phyloP scores from a whole-genome alignment of 1,140 invertebrate species.

The Colletes gigas region DNA sequence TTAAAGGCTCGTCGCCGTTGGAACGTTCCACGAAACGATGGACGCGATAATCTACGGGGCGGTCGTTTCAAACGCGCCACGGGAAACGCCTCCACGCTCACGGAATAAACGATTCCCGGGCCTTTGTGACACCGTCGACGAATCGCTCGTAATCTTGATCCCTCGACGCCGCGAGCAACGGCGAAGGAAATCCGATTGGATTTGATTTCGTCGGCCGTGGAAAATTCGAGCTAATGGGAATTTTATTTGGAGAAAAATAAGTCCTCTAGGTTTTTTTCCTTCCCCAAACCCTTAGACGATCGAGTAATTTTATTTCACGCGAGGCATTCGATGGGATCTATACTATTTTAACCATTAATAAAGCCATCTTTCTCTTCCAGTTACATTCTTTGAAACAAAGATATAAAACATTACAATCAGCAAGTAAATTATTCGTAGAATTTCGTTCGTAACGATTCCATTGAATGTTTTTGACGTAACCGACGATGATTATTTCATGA shows the following conservation, averaged over 20 bases:
- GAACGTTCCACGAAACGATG: neutral
- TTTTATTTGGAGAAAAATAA: neutral
- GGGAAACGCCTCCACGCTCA: slow-evolving; percentile 9
- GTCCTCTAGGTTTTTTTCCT: too few species aligned
- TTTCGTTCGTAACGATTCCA: too few species aligned
- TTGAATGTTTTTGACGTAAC: too few species aligned
- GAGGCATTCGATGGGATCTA: too few species aligned
- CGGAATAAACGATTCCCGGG: neutral
- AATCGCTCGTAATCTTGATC: slow-evolving; percentile 2
- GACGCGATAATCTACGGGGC: neutral
- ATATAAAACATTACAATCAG: too few species aligned
- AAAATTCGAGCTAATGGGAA: neutral
- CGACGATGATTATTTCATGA: too few species aligned
- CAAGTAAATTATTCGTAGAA: too few species aligned
- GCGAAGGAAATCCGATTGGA: slow-evolving; percentile 9
- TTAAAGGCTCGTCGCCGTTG: slow-evolving; percentile 15
- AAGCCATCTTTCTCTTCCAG: too few species aligned
- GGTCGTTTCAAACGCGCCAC: neutral
- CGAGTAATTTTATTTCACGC: too few species aligned
- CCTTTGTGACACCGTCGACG: neutral
- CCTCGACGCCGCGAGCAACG: neutral
- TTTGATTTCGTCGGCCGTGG: neutral
- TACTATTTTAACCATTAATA: too few species aligned
- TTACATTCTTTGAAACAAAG: too few species aligned
- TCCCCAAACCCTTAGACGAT: too few species aligned